Conservation (phyloP, 2,888 invertebrate species). For the Eupeodes latifasciatus region DNA sequence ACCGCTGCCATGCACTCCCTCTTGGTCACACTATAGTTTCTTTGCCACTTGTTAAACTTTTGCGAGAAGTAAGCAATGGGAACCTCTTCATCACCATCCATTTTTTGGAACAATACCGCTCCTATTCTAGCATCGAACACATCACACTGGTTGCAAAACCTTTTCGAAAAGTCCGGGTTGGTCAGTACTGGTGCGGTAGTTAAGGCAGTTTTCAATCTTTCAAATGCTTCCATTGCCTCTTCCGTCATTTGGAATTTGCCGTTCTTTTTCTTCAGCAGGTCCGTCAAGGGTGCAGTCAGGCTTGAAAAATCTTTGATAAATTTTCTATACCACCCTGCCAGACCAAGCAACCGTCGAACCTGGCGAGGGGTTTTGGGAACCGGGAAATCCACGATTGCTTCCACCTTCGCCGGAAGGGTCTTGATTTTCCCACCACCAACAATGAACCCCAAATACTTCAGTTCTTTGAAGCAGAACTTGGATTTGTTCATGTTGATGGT, state of each 20-base stretch:
- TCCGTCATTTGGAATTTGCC: slow-evolving; percentile 44
- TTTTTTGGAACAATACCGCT: too few species aligned
- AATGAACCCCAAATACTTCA: slow-evolving; percentile 52
- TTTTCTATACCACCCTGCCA: too few species aligned
- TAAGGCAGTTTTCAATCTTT: slow-evolving; percentile 37
- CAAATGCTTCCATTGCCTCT: slow-evolving; percentile 11
- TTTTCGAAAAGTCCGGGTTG: slow-evolving; percentile 66
- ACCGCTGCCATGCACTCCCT: neutral
- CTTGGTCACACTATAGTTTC: slow-evolving; percentile 1
- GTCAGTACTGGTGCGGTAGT: slow-evolving; percentile 59
- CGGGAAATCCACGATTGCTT: neutral
- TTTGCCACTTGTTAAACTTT: too few species aligned
- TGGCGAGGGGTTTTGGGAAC: neutral
- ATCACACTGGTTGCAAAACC: too few species aligned
- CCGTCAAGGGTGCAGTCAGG: slow-evolving; percentile 50
- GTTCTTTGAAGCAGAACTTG: slow-evolving; percentile 56
- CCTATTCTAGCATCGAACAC: too few species aligned
- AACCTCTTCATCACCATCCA: too few species aligned
- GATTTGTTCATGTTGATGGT: slow-evolving; percentile 54
- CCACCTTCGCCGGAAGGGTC: neutral
- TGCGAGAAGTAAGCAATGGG: too few species aligned
- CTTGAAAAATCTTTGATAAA: too few species aligned
- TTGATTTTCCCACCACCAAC: neutral
- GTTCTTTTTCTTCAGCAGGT: slow-evolving; percentile 35
- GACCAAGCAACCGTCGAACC: neutral